Base-by-base conservation (phyloP, 2,888 invertebrate genomes). In the Sthenelais limicola region DNA sequence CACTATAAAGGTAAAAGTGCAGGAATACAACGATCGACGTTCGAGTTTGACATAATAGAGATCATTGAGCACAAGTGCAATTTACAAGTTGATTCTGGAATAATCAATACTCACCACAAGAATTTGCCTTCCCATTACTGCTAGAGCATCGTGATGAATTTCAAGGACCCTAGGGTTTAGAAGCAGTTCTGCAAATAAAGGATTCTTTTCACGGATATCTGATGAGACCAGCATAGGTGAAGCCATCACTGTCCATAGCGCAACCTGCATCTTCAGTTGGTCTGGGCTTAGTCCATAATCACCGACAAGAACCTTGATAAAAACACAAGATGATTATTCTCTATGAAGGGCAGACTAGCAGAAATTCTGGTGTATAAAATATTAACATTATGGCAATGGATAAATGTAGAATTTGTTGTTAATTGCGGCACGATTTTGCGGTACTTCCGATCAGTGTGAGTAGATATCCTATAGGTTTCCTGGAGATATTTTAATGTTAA, bases 191-290 rank as follows among this genome's bases (percentile, higher is more conserved):
- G 94, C 95, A 89, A 94, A 94, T 86, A 95, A 95, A 0, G 94
- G 94, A 71, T 94, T 90, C 79, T 97, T 94, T 26, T 93, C 93
- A 77, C 96, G 89, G 71, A 97, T 89, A 89, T 97, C 96, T 32
- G 95, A 95, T 26, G 96, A 96, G 94, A 97, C 95, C 68, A 96
- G 89, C 18, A 97, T 90, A 0, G 97, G 97, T 1, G 96, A 95
- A 0, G 96, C 95, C 82, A 96, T 87, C 82, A 96, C 94, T 7
- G 95, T 94, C 97, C 97, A 97, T 72, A 97, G 90, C 5, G 96
- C 96, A 91, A 97, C 95, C 90, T 97, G 97, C 0, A 95, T 94
- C 89, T 95, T 94, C 82, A 94, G 93, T 88, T 97, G 96, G 84
- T 96, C 95, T 88, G 94, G 95, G 81, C 95, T 95, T 38, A 97